phyloP scores from a whole-genome alignment of 2,888 invertebrate species.

The Drosophila anomelani region DNA sequence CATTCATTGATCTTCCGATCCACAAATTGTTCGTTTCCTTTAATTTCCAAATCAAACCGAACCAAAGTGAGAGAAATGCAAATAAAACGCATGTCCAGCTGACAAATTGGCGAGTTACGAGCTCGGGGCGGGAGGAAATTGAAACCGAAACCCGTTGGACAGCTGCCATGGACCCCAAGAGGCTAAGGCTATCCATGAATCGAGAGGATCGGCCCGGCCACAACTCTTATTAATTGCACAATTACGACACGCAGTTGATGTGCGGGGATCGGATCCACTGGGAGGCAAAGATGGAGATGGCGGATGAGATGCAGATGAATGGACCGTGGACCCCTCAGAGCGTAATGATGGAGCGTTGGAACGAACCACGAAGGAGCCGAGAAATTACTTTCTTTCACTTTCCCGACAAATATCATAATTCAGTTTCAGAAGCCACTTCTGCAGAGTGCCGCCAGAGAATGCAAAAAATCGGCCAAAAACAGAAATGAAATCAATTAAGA shows the following conservation, averaged over 20 bases:
- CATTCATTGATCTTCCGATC: conserved; percentile 32
- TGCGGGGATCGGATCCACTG: conserved; percentile 37
- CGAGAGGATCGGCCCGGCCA: conserved; percentile 42
- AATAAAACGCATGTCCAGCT: conserved; percentile 78
- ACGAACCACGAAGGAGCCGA: conserved; percentile 45
- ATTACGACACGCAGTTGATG: conserved; percentile 79
- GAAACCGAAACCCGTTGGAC: conserved; percentile 64
- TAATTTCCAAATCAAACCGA: conserved; percentile 57
- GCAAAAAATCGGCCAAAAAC: conserved; percentile 44
- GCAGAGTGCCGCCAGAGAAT: conserved; percentile 41
- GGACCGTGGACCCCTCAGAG: conserved; percentile 52
- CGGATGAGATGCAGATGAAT: conserved; percentile 9
- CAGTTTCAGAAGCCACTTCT: conserved; percentile 63
- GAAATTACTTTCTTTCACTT: conserved; percentile 79
- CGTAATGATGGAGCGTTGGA: conserved; percentile 64
- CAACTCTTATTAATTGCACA: conserved; percentile 78
- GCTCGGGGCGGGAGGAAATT: conserved; percentile 54
- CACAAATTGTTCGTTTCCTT: conserved; percentile 73
- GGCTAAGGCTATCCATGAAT: conserved; percentile 13
- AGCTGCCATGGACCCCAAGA: conserved; percentile 41
- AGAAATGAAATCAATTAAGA: conserved; percentile 74
- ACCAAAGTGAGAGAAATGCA: conserved; percentile 63
- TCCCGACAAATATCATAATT: conserved; percentile 79
- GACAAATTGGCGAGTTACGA: conserved; percentile 77
- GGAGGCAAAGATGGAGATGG: conserved; percentile 1